phyloP scores from a whole-genome alignment of 2,888 invertebrate species.

The Spisula subtruncata region DNA sequence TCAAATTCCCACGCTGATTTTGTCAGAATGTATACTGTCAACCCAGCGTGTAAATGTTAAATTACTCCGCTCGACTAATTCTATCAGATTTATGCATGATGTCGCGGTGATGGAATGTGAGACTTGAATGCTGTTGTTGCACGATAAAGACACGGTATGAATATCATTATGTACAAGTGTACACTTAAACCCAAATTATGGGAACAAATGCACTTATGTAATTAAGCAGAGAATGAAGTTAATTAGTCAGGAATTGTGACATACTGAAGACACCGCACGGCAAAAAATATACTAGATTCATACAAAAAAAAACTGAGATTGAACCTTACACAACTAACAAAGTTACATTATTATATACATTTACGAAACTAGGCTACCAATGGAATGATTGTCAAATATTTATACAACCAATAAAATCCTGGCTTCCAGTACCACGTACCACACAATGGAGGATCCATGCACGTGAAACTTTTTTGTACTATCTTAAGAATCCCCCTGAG shows the following conservation, averaged over 20 bases:
- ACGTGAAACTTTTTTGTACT: not conserved
- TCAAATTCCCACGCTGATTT: conserved; percentile 2
- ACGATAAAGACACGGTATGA: too few species aligned
- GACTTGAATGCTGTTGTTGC: not conserved
- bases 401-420: not conserved
- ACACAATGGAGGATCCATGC: not conserved
- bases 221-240: too few species aligned
- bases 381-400: not conserved
- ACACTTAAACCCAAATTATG: too few species aligned
- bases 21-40: not conserved
- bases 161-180: too few species aligned
- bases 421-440: not conserved
- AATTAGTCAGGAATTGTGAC: too few species aligned
- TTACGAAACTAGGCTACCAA: not conserved
- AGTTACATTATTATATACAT: too few species aligned
- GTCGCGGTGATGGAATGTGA: not conserved
- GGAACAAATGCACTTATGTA: too few species aligned
- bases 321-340: too few species aligned
- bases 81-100: not conserved
- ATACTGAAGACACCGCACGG: too few species aligned
- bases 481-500: conserved; percentile 59
- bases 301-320: too few species aligned
- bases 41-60: not conserved
- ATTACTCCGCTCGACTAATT: not conserved
- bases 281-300: too few species aligned